These are phyloP conservation scores for Clarias fuscus DNA, from an alignment of 2,797 vertebrate genomes.

Conservation along the genomic window DNA sequence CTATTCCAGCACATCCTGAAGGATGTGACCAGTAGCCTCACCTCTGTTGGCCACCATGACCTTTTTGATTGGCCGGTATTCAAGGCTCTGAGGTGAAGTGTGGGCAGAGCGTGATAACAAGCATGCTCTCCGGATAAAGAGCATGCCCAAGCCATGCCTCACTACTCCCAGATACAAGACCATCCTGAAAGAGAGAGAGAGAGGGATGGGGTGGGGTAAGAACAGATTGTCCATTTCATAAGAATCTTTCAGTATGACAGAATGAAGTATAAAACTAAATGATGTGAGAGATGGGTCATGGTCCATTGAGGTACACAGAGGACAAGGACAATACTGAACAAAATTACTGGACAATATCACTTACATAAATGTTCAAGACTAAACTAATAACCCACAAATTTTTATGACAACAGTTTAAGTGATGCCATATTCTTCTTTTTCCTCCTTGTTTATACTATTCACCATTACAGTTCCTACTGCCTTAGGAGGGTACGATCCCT, in stretches of 20 bases:
- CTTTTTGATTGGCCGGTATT: constrained; percentile 75
- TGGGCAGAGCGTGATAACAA: constrained; percentile 63
- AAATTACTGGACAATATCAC: constrained; percentile 22
- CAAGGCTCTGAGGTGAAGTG: constrained; percentile 61
- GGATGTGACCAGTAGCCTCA: constrained; percentile 47
- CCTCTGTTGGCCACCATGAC: constrained; percentile 83
- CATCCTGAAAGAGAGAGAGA: constrained; percentile 63
- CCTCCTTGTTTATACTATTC: not conserved
- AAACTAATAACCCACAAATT: constrained; percentile 30
- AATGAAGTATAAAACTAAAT: constrained; percentile 35
- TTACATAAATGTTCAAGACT: constrained; percentile 28
- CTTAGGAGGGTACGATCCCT: not conserved
- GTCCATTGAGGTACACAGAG: not conserved
- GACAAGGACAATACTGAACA: constrained; percentile 6
- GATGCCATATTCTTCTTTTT: constrained; percentile 31
- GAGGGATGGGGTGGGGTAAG: not conserved
- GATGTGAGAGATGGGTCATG: constrained; percentile 30
- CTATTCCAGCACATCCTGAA: not conserved
- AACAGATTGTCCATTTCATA: constrained; percentile 15
- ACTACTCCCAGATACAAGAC: constrained; percentile 55
- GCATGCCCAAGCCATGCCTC: constrained; percentile 63
- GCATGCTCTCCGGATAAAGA: constrained; percentile 65
- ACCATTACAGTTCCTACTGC: not conserved
- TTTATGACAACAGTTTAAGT: constrained; percentile 37
- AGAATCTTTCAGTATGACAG: constrained; percentile 19